phyloP scores from a whole-genome alignment of 2,888 invertebrate species.

The Rhagonycha fulva region DNA sequence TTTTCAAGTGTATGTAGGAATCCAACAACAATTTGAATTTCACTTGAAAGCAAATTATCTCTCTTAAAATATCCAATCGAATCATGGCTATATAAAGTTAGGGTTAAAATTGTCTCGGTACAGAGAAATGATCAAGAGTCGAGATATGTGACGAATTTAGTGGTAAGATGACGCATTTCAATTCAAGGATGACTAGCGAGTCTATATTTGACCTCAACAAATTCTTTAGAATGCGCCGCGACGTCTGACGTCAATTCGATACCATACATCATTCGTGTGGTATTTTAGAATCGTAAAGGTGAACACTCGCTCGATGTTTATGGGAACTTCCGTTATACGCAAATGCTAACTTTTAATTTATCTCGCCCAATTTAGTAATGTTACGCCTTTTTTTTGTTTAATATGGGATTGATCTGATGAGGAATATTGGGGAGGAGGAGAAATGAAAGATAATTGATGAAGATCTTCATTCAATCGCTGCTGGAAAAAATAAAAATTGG shows the following conservation, averaged over 20 bases:
- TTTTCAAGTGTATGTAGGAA: neutral
- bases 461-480: no score
- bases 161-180: conserved; percentile 16
- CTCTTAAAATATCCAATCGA: neutral
- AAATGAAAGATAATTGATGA: no score
- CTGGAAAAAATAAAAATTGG: no score
- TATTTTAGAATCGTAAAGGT: conserved; percentile 13
- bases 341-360: neutral
- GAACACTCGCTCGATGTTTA: conserved; percentile 14
- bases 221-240: conserved; percentile 22
- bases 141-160: conserved; percentile 24
- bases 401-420: no score
- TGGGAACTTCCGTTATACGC: neutral
- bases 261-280: conserved; percentile 9
- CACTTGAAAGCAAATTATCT: neutral
- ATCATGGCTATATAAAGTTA: neutral
- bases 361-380: neutral
- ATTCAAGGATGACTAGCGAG: conserved; percentile 20
- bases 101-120: neutral
- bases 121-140: conserved; percentile 9
- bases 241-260: conserved; percentile 20
- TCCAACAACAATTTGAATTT: neutral
- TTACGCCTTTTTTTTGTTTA: neutral
- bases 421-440: no score
- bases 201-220: conserved; percentile 24